Base-by-base conservation (phyloP, 2,113 vertebrate genomes). In the Sitta europaea region DNA sequence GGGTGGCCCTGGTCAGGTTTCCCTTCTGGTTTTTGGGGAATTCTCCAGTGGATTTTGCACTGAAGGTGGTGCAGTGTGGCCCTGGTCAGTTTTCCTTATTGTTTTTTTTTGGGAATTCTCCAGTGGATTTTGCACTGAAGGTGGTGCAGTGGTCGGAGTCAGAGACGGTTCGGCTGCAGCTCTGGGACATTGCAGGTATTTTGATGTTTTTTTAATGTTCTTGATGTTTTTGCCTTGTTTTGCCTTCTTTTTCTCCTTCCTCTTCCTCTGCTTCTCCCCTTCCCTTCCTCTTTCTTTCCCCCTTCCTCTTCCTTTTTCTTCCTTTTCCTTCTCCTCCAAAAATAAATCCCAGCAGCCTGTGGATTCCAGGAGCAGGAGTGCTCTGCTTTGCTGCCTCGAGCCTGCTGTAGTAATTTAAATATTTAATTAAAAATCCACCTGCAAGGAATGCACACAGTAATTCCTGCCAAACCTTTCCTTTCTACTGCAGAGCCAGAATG, bases 161-260 rank as follows among this genome's bases (percentile, higher is more conserved):
- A 0, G 98, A 99, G 93, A 98, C 98, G 2, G 98, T 99, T 23
- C 91, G 98, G 28, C 97, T 99, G 9, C 99, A 99, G 73, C 97
- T 99, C 9, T 99, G 99, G 99, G 99, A 99, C 89, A 98, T 99
- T 19, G 99, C 99, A 98, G 99, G 99, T 99, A 97, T 35, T 66
- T 48, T 9, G 17, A 17, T 35, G 8, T 6, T 65, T 74, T 63
- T 36, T 35, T 29, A 1, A 31, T 62, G 23, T 83, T 73, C 29
- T 79, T 42, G 5, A 1, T 29, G 83, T 6, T 51, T 28, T 21
- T 20, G 8, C 12, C 18, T 25, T 65, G 24, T 61, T 50, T 29
- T 22, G n/a, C 7, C 47, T n/a, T 70, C 22, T 17, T 40, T 66
- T 36, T 5, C 7, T 15, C 19, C 10, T 42, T 6, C 12, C 6